Conservation (phyloP, 2,113 vertebrate genomes). For the Sporophila hypoxantha region DNA sequence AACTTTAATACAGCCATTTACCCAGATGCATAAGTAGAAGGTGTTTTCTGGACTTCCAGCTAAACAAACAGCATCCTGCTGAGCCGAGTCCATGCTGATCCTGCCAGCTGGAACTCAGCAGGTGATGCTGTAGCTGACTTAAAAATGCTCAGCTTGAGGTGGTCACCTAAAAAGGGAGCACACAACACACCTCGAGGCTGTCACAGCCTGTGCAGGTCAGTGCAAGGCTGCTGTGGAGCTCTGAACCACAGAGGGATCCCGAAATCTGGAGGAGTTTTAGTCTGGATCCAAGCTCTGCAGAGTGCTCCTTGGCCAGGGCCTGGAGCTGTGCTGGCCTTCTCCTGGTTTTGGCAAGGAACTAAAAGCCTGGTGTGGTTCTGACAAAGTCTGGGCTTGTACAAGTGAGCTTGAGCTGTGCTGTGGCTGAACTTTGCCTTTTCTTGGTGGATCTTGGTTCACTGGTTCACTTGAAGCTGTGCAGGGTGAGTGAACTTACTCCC, state of each 20-base stretch:
- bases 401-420: not conserved
- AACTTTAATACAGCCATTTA: not conserved
- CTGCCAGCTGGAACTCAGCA: not conserved
- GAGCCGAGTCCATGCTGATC: not conserved
- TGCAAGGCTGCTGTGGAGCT: not conserved
- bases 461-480: not conserved
- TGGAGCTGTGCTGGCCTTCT: not conserved
- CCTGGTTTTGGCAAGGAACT: not conserved
- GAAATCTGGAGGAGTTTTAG: not conserved
- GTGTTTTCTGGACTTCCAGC: not conserved
- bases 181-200: rapidly evolving
- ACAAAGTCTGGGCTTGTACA: not conserved
- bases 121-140: not conserved
- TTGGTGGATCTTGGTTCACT: not conserved
- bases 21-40: not conserved
- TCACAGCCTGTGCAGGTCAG: not conserved
- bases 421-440: not conserved
- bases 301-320: not conserved
- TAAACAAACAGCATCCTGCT: constrained; percentile 8
- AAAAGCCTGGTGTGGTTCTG: not conserved
- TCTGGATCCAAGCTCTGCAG: not conserved
- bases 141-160: not conserved
- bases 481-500: not conserved
- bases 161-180: not conserved
- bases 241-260: not conserved